Evolutionary conservation across 2,113 vertebrate species (phyloP), one percentile per base, ranked within the genome.

Genomic region (Chaenocephalus aceratus): DNA sequence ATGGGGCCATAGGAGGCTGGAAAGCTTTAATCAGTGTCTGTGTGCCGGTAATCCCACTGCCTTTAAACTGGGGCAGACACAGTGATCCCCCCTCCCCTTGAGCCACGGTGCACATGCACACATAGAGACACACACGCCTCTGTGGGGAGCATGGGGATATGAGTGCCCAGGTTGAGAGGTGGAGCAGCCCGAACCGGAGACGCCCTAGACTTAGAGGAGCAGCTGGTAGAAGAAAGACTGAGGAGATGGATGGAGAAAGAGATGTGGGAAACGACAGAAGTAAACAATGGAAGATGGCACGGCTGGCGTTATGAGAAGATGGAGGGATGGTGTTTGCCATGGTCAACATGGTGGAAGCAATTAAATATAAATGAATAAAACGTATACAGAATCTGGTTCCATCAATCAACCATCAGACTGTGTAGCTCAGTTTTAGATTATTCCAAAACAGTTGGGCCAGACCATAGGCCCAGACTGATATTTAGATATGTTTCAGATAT

Each of bases 21-120:
- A 95, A 94, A 86, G 93, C 93, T 95, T 95, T 95, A 95, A 95
- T 94, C 94, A 95, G 94, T 94, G 92, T 94, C 93, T 95, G 94
- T 88, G 89, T 88, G 89, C 79, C 80, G 60, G 72, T 95, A 95
- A 95, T 95, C 94, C 94, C 84, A 86, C 82, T 89, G 88, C 92
- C 91, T 94, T 94, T 94, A 94, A 95, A 86, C 94, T 89, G 85
- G 77, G 83, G 84, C 73, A 69, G 92, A 93, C 90, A 89, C 79
- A 83, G 89, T 79, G 89, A 94, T 91, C 87, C 91, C 88, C 89
- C 82, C 86, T 76, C 75, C 82, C 84, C 72, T 58, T 65, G 63
- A 80, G 82, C 73, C 78, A 78, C 80, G 86, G 82, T 53, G 44
- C 57, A 45, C 84, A 82, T 46, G 45, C 77, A 85, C 76, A 67